A percentile compares a stretch with the other conserved stretches of the same genome.
Evolutionary conservation across 2,888 invertebrate genomes (phyloP).

Genomic region (Julus scanicus): DNA sequence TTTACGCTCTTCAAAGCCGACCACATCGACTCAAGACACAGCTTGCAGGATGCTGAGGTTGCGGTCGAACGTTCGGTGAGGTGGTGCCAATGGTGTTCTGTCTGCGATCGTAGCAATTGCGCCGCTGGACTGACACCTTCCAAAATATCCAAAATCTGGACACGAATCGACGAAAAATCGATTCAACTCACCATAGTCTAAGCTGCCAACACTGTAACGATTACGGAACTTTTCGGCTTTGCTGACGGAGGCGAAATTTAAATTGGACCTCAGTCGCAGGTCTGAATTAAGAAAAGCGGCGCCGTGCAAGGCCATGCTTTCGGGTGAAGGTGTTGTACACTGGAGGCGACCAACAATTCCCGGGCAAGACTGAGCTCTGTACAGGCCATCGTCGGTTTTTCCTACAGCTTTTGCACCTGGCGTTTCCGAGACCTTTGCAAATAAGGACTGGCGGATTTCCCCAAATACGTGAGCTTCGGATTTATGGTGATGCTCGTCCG

Average conservation of each 20-base stretch:
- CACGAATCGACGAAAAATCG: constrained; percentile 56
- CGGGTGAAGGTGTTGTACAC: constrained; percentile 41
- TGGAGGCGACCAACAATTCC: constrained; percentile 61
- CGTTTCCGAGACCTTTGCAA: neutral
- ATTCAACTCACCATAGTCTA: constrained; percentile 59
- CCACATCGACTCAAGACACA: neutral
- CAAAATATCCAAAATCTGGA: constrained; percentile 56
- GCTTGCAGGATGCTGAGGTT: constrained; percentile 54
- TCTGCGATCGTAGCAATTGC: neutral
- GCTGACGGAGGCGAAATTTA: neutral
- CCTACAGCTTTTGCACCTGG: neutral
- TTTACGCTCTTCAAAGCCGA: neutral
- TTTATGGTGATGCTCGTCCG: neutral
- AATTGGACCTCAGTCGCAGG: constrained; percentile 33
- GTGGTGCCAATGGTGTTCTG: constrained; percentile 48
- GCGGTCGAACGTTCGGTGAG: constrained; percentile 52
- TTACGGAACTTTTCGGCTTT: constrained; percentile 56
- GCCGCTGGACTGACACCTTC: constrained; percentile 53
- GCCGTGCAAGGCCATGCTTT: neutral
- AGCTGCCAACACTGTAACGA: constrained; percentile 60
- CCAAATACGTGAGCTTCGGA: neutral
- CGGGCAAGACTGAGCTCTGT: constrained; percentile 63
- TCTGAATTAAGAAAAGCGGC: constrained; percentile 43
- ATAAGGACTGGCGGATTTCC: neutral
- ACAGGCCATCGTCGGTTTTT: constrained; percentile 60